phyloP scores from a whole-genome alignment of 2,888 invertebrate genomes.

The Leucophenga maculata region DNA sequence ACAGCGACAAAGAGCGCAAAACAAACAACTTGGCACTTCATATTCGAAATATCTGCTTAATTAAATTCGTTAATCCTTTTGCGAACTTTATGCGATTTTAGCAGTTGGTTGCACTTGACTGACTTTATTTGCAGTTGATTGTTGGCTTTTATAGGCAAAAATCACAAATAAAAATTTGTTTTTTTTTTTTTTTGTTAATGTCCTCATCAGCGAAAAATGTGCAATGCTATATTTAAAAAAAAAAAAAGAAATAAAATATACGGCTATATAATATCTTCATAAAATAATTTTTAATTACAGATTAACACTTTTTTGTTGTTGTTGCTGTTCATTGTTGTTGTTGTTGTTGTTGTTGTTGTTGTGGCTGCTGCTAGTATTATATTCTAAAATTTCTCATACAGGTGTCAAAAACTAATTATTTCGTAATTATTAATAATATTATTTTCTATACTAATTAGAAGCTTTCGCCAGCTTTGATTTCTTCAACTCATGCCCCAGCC shows the following conservation, averaged over 20 bases:
- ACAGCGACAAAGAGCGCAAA: slow-evolving; percentile 41
- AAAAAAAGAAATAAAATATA: slow-evolving; percentile 43
- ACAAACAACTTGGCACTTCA: slow-evolving; percentile 56
- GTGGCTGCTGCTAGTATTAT: not conserved
- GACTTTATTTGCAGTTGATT: slow-evolving; percentile 27
- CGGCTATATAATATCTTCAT: slow-evolving; percentile 29
- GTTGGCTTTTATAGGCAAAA: slow-evolving; percentile 46
- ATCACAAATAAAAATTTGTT: slow-evolving; percentile 11
- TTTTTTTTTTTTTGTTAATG: slow-evolving; percentile 25
- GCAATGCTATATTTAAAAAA: slow-evolving; percentile 25
- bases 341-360: slow-evolving; percentile 15
- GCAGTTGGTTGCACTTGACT: slow-evolving; percentile 49
- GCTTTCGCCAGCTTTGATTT: not conserved
- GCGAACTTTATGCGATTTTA: slow-evolving; percentile 21
- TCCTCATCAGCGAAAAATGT: slow-evolving; percentile 41
- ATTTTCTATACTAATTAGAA: slow-evolving; percentile 19
- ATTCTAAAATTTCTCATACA: slow-evolving; percentile 33
- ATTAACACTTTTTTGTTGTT: slow-evolving; percentile 45
- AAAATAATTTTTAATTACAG: slow-evolving; percentile 53
- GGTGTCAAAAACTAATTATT: slow-evolving; percentile 25
- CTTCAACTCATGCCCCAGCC: not conserved
- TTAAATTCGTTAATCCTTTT: slow-evolving; percentile 16
- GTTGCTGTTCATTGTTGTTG: not conserved
- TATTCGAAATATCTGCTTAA: slow-evolving; percentile 27
- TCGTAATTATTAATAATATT: slow-evolving; percentile 36